Percentiles rank a stretch among this genome's conserved stretches.
These are phyloP conservation scores for Scaptomyza caliginosa DNA, from an alignment of 2,888 invertebrate species.

Conservation along the genomic window DNA sequence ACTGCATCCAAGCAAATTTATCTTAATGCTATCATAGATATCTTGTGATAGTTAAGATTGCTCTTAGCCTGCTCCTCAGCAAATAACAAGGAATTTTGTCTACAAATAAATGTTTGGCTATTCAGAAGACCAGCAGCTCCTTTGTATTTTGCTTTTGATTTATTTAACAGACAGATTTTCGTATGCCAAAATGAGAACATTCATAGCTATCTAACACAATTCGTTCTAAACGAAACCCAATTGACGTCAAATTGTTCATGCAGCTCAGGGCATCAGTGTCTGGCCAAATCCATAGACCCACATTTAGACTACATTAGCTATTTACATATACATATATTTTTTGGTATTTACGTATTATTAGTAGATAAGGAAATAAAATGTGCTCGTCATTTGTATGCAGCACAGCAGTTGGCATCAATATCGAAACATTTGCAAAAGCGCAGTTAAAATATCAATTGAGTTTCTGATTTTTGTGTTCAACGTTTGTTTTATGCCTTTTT, in stretches of 20 bases:
- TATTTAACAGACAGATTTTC: slow-evolving; percentile 30
- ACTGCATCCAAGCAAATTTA: neutral
- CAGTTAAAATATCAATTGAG: slow-evolving; percentile 59
- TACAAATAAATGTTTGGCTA: neutral
- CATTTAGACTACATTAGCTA: slow-evolving; percentile 15
- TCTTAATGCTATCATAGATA: neutral
- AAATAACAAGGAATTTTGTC: neutral
- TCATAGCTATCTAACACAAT: slow-evolving; percentile 8
- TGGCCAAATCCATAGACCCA: slow-evolving; percentile 21
- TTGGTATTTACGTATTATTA: slow-evolving; percentile 25
- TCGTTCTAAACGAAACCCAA: slow-evolving; percentile 4
- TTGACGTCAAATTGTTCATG: slow-evolving; percentile 76
- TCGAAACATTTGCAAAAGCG: slow-evolving; percentile 56
- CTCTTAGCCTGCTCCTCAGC: neutral
- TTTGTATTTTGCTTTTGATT: slow-evolving; percentile 29
- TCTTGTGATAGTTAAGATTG: no score
- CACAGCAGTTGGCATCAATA: slow-evolving; percentile 48
- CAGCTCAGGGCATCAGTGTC: slow-evolving; percentile 53
- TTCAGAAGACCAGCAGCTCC: neutral
- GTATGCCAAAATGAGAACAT: slow-evolving; percentile 43
- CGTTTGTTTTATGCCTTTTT: slow-evolving; percentile 1
- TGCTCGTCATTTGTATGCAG: slow-evolving; percentile 44
- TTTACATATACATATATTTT: no score
- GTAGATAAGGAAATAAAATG: slow-evolving; percentile 57
- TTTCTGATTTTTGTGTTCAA: slow-evolving; percentile 9